Evolutionary conservation across 2,888 invertebrate species (phyloP).

Genomic region (Drosophila neotestacea): DNA sequence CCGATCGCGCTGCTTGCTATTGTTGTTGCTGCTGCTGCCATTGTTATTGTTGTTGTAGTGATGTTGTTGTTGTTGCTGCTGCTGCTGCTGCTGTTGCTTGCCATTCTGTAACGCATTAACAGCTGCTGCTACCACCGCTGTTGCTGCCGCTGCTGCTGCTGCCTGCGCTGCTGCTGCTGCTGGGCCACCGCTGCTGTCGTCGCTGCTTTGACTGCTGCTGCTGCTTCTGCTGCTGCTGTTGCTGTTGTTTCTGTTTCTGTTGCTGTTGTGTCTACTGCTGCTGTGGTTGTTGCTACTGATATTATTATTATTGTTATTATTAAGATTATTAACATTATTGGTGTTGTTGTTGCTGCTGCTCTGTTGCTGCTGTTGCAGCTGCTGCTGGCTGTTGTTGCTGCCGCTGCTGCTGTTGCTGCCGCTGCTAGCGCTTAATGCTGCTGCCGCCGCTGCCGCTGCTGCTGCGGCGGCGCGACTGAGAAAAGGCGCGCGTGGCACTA

Average conservation of each 20-base stretch:
- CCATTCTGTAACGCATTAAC: slow-evolving; percentile 29
- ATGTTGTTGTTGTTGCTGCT: slow-evolving; percentile 44
- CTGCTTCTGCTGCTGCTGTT: slow-evolving; percentile 21
- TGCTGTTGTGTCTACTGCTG: slow-evolving; percentile 34
- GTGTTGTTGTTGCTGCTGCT: slow-evolving; percentile 27
- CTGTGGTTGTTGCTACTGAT: slow-evolving; percentile 45
- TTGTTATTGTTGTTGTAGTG: slow-evolving; percentile 19
- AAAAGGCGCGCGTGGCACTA: slow-evolving; percentile 82
- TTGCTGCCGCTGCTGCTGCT: slow-evolving; percentile 45
- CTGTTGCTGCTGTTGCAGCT: slow-evolving; percentile 26
- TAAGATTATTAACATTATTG: slow-evolving; percentile 31
- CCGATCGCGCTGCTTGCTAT: background rate
- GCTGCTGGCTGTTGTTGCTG: slow-evolving; percentile 10
- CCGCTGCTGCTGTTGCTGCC: slow-evolving; percentile 59
- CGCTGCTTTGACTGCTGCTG: slow-evolving; percentile 42
- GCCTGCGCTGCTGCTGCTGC: slow-evolving; percentile 65
- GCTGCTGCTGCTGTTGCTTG: slow-evolving; percentile 44
- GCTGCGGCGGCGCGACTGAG: slow-evolving; percentile 81
- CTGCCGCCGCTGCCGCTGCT: slow-evolving; percentile 63
- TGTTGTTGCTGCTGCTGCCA: slow-evolving; percentile 32
- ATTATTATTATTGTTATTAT: slow-evolving; percentile 29
- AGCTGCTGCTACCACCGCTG: slow-evolving; percentile 36
- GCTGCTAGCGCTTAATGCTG: slow-evolving; percentile 53
- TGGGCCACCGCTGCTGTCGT: slow-evolving; percentile 47
- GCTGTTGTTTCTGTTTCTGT: slow-evolving; percentile 27